These are phyloP conservation scores for Gambusia affinis DNA, from an alignment of 2,113 vertebrate species.

Conservation along the genomic window DNA sequence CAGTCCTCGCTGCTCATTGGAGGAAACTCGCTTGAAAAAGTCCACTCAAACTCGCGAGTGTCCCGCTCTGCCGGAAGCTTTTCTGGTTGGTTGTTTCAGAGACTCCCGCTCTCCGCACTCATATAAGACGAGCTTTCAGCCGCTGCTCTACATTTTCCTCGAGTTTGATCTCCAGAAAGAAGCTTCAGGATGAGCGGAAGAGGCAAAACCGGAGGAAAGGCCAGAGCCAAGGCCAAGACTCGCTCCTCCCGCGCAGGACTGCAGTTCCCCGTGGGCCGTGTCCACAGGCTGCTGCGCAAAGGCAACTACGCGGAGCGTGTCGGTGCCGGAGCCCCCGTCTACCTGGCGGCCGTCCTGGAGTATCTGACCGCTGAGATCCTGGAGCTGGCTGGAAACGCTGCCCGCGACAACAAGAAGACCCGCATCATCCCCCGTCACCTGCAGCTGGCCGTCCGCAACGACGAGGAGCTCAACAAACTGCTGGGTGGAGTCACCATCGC, in stretches of 20 bases:
- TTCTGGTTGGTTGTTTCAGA: no score
- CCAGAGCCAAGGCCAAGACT: no score
- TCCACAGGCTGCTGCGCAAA: constrained; percentile 5
- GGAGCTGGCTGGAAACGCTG: constrained; percentile 2
- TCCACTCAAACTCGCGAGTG: not conserved
- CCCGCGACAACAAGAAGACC: constrained; percentile 7
- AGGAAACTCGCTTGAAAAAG: not conserved
- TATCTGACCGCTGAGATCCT: not conserved
- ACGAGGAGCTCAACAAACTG: no score
- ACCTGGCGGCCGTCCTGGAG: not conserved
- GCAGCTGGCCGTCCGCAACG: constrained; percentile 1
- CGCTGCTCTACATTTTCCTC: not conserved
- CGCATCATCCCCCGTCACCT: constrained; percentile 1
- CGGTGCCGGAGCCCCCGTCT: not conserved
- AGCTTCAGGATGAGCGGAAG: not conserved
- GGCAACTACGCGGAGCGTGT: constrained; percentile 5
- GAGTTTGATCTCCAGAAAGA: not conserved
- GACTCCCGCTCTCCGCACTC: not conserved
- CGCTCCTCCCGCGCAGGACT: no score
- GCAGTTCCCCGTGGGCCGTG: no score
- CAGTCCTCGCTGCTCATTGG: not conserved
- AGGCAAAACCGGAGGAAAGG: not conserved
- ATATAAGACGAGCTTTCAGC: not conserved
- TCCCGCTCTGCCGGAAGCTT: not conserved
- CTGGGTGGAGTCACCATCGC: no score